phyloP scores from a whole-genome alignment of 1,140 invertebrate genomes.

The Lamellibrachia luymesi region DNA sequence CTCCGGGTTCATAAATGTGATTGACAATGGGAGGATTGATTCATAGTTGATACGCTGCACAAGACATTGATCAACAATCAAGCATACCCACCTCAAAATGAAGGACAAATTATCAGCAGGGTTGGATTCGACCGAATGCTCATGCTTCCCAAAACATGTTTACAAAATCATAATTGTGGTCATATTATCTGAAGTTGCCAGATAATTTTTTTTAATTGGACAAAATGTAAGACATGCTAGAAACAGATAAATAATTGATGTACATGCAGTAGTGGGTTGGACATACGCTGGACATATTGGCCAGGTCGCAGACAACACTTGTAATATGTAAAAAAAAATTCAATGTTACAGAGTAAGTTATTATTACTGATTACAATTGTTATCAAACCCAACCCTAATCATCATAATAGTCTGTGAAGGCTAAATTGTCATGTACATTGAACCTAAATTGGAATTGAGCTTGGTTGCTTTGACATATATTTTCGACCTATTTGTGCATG shows the following conservation, averaged over 20 bases:
- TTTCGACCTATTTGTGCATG: background rate
- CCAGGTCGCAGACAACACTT: background rate
- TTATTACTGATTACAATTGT: background rate
- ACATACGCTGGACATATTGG: too few species aligned
- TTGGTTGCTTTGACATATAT: background rate
- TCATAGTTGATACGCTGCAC: background rate
- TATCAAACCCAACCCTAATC: background rate
- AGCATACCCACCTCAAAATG: background rate
- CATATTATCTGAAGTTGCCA: background rate
- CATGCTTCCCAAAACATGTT: background rate
- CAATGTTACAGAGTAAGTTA: background rate
- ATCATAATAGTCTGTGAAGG: background rate
- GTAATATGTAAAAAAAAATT: too few species aligned
- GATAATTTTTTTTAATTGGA: background rate
- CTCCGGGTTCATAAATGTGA: background rate
- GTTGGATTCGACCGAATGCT: background rate
- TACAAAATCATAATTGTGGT: background rate
- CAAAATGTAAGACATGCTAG: too few species aligned
- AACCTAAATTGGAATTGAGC: background rate
- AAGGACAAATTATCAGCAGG: background rate
- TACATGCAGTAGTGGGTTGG: too few species aligned
- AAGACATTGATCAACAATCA: background rate
- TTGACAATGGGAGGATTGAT: background rate
- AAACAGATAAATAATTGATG: too few species aligned
- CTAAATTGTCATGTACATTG: background rate